Evolutionary conservation across 2,113 vertebrate species (phyloP), one percentile per base, ranked within the genome.

Genomic region (Rhinoderma darwinii): DNA sequence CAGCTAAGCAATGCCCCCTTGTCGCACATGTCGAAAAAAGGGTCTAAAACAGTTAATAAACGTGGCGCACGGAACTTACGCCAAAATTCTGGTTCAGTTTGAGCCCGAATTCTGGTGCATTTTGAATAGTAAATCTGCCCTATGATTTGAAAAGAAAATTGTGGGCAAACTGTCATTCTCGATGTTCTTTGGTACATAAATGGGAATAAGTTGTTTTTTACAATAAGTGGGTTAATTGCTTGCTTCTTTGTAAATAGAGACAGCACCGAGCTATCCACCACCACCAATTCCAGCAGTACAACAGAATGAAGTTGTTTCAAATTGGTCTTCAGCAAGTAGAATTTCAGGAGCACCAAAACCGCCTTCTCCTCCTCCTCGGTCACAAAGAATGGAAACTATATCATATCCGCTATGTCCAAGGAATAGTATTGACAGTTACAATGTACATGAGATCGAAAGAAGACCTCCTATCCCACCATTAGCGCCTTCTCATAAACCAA

Each of bases 181-280:
- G 27, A 27, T 61, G 56, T 61, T 61, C 6, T 12, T 27, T 6
- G 27, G 9, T 61, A 11, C 11, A 61, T 4, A 1, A 25, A 59
- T 25, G 2, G 25, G 56, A 7, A 61, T 25, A 27, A 11, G 27
- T 32, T 14, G 6, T 17, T 14, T 39, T 74, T 11, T 74, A 44
- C 9, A 74, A 14, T 41, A 41, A 41, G 25, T 70, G 18, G 17
- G 27, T 82, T 63, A 43, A 32, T 43, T 27, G 17, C 6, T 59
- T 41, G 32, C 18, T 74, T 68, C 22, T 32, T 77, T 41, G 50
- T 51, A 3, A 50, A 80, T n/a, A 87, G 91, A 89, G 20, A 93
- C 95, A 18, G 97, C 97, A 0, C 98, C 97, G 1, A 89, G 95
- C 0, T 98, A 99, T 89, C 97, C 97, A 0, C 97, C 97, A 15